Conservation (phyloP, 1,140 invertebrate genomes). For the Procambarus virginalis region DNA sequence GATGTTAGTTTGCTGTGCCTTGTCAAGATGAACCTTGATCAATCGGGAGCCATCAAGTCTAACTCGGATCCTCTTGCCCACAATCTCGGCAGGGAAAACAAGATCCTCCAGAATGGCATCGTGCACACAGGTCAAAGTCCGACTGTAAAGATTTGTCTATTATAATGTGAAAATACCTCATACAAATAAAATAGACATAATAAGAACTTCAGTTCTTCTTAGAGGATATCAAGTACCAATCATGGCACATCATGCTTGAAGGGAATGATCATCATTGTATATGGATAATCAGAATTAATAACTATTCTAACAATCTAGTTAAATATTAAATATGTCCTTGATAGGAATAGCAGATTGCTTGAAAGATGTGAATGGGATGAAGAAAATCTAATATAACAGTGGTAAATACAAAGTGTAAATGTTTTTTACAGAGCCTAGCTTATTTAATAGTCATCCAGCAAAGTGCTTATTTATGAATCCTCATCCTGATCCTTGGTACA, state of each 20-base stretch:
- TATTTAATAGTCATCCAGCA: too few relatives aligned
- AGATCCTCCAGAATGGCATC: conserved; percentile 97
- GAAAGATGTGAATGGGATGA: too few relatives aligned
- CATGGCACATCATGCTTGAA: conserved; percentile 9
- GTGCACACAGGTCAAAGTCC: conserved; percentile 97
- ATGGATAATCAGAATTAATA: too few relatives aligned
- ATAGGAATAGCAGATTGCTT: too few relatives aligned
- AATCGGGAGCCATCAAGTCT: conserved; percentile 96
- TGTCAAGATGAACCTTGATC: conserved; percentile 99
- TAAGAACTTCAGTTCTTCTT: conserved; percentile 52
- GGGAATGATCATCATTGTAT: conserved; percentile 32
- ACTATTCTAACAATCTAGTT: too few relatives aligned
- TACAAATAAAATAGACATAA: neutral
- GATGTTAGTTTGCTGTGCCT: conserved; percentile 98
- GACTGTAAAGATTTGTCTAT: conserved; percentile 75
- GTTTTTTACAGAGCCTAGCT: too few relatives aligned
- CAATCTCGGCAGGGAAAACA: conserved; percentile 99
- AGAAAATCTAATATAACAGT: too few relatives aligned
- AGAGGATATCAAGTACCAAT: conserved; percentile 45
- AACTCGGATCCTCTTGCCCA: conserved; percentile 97
- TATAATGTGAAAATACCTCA: too few relatives aligned
- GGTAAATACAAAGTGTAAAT: too few relatives aligned
- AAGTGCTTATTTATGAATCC: too few relatives aligned
- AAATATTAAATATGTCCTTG: too few relatives aligned
- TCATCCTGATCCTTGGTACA: too few relatives aligned